A percentile compares a stretch with the other conserved stretches of the same genome.
phyloP scores from a whole-genome alignment of 64 coral and sea anemone genomes.

The Hydrozoanthus tunicans region DNA sequence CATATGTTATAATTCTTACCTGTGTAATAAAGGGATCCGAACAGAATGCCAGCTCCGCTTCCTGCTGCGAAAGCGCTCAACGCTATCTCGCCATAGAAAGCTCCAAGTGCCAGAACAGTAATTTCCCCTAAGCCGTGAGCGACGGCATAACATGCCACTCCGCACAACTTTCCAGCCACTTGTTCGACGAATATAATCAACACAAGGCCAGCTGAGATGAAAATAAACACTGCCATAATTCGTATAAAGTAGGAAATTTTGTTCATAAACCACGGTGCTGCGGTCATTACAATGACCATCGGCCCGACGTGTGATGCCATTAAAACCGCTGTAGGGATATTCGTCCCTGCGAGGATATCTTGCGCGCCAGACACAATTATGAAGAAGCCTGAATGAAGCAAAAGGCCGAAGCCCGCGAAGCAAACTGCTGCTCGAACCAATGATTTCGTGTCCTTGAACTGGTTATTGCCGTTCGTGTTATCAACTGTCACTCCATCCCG shows the following conservation, averaged over 20 bases:
- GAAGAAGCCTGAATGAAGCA: slow-evolving; percentile 60
- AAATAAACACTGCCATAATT: slow-evolving; percentile 59
- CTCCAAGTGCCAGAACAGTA: slow-evolving; percentile 66
- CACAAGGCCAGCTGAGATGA: slow-evolving; percentile 64
- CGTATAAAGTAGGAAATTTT: slow-evolving; percentile 77
- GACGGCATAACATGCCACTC: slow-evolving; percentile 69
- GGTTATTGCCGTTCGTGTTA: background rate
- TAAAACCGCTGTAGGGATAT: slow-evolving; percentile 63
- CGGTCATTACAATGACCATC: slow-evolving; percentile 71
- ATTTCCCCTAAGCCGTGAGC: slow-evolving; percentile 82
- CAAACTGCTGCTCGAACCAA: slow-evolving; percentile 19
- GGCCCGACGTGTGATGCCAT: slow-evolving; percentile 77
- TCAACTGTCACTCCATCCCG: background rate
- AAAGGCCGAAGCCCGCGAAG: slow-evolving; percentile 72
- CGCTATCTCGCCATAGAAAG: slow-evolving; percentile 79
- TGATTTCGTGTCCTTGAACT: slow-evolving; percentile 42
- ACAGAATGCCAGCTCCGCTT: slow-evolving; percentile 71
- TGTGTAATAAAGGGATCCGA: slow-evolving; percentile 78
- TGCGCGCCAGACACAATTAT: slow-evolving; percentile 79
- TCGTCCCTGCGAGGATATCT: slow-evolving; percentile 80
- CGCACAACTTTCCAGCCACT: slow-evolving; percentile 70
- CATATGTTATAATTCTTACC: slow-evolving; percentile 44
- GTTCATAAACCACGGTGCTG: slow-evolving; percentile 85
- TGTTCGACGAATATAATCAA: slow-evolving; percentile 61
- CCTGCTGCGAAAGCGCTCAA: slow-evolving; percentile 79